Base-by-base conservation (phyloP, 1,140 invertebrate species). In the Plectrocnemia conspersa region DNA sequence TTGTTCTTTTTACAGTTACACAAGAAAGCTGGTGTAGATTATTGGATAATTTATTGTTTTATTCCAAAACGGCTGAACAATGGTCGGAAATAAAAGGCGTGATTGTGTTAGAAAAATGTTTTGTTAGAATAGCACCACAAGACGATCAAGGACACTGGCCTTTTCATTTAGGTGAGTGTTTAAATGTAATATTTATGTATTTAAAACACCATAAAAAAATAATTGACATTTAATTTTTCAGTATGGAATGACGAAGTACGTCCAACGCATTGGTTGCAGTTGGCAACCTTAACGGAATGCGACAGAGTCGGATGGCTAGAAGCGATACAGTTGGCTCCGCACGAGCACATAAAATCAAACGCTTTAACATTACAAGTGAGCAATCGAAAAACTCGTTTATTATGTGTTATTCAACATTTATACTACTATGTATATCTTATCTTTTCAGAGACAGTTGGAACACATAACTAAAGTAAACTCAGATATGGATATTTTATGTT, bases 1-100 rank as follows among this genome's bases (percentile, higher is more conserved):
- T 32, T 33, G 29, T 25, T 35, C 35, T 41, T 32, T 47, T 49
- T 35, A 46, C 73, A 94, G 91, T 88, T 56, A 88, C 82, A 70
- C 75, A 84, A 56, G 85, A 92, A 66, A 76, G 91, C 69, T 95
- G 90, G 87, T 96, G 91, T 75, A 82, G 92, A 53, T 77, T 97
- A 15, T 80, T 89, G 64, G 93, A 93, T 47, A 97, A 97, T 76
- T 74, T 97, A 2, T 73, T 98, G 41, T 97, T 98, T 77, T 97
- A 95, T 73, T 86, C 95, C 69, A 95, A 95, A 72, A 87, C 85
- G 21, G 82, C 85, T 58, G 91, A 96, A 69, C 85, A 86, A 66
- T 90, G 84, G 81, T 90, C 89, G 6, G 88, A 93, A 58, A 89
- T 92, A 1, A 69, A 86, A 33, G 93, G 93, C 3, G 82, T 95